Evolutionary conservation across 2,113 vertebrate genomes (phyloP), one percentile per base, ranked within the genome.

Genomic region (Melanerpes formicivorus): DNA sequence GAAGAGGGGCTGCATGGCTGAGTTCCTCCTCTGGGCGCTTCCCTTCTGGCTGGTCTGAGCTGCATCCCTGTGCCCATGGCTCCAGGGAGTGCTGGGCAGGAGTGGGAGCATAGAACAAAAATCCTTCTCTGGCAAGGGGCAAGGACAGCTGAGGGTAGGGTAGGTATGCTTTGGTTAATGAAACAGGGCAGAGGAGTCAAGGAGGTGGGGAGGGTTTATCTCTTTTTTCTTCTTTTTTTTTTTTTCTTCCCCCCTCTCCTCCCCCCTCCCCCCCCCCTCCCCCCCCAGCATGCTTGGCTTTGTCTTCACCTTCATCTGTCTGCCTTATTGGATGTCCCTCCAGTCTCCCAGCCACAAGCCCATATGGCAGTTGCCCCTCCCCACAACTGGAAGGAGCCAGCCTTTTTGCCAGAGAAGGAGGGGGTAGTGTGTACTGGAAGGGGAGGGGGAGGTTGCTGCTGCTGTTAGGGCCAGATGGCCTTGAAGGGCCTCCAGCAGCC

Each of bases 401-500:
- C 62, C 32, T 64, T 85, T 85, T 74, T 83, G 46, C 62, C 71
- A 76, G 80, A 63, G 80, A 26, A 66, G 77, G 59, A 21, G 30
- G 46, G 62, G 32, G 26, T 22, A 26, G 42, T 22, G 59, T 66
- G 34, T 66, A 52, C 25, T 40, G 26, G 66, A 48, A 64, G 34
- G 34, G 42, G 48, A 72, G 62, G 65, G 65, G 62, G 46, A 75
- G 34, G 16, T 3, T 73, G 80, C 25, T 90, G 63, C 64, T 88
- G 59, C 63, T 88, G 37, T 87, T 79, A 62, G n/a, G 59, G 67
- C 70, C 93, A 96, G 88, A 94, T 94, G 92, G 87, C 74, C 84
- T 74, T 60, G 27, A 64, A 84, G 32, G 66, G 70, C 60, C 64
- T 84, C 34, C 60, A 76, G 54, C 42, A 63, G 55, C 60, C 34